A percentile compares a stretch with the other conserved stretches of the same genome.
phyloP scores from a whole-genome alignment of 2,797 vertebrate genomes.

The Gorsachius magnificus region DNA sequence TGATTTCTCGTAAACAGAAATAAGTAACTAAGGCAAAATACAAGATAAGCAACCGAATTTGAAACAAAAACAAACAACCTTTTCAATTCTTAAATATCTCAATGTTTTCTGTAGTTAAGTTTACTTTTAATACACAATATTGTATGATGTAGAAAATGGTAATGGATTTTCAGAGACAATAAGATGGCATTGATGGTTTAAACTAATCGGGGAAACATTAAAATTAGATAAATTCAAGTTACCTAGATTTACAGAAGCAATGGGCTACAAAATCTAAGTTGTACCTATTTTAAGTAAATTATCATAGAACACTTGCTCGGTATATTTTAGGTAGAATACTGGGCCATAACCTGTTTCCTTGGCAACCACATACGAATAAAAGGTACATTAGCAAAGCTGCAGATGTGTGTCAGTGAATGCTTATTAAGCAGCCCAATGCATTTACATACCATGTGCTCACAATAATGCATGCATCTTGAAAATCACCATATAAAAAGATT shows the following conservation, averaged over 20 bases:
- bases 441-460: slow-evolving; percentile 56
- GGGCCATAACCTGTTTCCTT: slow-evolving; percentile 62
- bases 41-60: not conserved
- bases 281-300: slow-evolving; percentile 25
- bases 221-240: not conserved
- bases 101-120: not conserved
- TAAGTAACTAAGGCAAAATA: not conserved
- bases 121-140: not conserved
- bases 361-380: slow-evolving; percentile 67
- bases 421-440: slow-evolving; percentile 54
- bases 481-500: slow-evolving; percentile 60
- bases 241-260: not conserved
- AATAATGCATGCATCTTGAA: slow-evolving; percentile 44
- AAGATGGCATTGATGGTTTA: not conserved
- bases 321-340: slow-evolving; percentile 52
- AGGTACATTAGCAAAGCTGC: slow-evolving; percentile 66
- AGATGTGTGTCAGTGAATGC: slow-evolving; percentile 63
- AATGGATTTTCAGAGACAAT: not conserved
- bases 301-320: not conserved
- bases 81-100: not conserved
- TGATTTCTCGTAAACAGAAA: not conserved
- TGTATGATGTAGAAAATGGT: not conserved
- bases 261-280: not conserved
- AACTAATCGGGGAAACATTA: not conserved
- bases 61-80: not conserved